These are phyloP conservation scores for Paramuricea clavata DNA, from an alignment of 92 coral and sea anemone genomes.

Conservation along the genomic window DNA sequence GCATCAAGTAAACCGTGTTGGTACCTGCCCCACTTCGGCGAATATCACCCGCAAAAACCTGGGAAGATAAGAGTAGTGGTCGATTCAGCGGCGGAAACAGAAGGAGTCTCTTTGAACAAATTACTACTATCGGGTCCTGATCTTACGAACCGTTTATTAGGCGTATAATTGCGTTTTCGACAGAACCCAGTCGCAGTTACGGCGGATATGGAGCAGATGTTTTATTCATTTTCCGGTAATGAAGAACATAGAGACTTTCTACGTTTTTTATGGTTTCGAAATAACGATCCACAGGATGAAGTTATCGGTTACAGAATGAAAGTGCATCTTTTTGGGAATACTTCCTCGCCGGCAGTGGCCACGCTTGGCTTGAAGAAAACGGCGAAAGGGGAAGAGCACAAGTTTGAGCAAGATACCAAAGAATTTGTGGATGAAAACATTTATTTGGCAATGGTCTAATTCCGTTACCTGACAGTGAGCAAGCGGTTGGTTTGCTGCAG, in stretches of 20 bases:
- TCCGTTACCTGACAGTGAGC: constrained; percentile 43
- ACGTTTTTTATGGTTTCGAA: too few relatives aligned
- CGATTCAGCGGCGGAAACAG: constrained; percentile 59
- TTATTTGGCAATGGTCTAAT: too few relatives aligned
- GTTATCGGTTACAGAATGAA: too few relatives aligned
- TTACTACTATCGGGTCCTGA: too few relatives aligned
- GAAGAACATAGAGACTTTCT: neutral
- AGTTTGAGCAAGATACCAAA: too few relatives aligned
- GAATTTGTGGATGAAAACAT: too few relatives aligned
- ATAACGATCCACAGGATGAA: constrained; percentile 50
- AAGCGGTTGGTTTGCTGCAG: constrained; percentile 63
- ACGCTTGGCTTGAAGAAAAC: too few relatives aligned
- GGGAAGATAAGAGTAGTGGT: neutral
- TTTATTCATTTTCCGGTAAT: constrained; percentile 6
- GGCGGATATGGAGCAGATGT: constrained; percentile 41
- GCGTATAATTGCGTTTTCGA: neutral
- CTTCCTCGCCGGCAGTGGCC: too few relatives aligned
- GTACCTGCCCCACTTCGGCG: constrained; percentile 57
- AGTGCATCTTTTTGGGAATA: too few relatives aligned
- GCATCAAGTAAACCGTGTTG: neutral
- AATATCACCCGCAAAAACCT: constrained; percentile 68
- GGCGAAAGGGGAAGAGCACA: too few relatives aligned
- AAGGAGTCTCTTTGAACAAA: too few relatives aligned
- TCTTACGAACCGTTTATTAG: neutral
- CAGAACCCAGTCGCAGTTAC: too few relatives aligned